Conservation (phyloP, 2,888 invertebrate genomes). For the Drosophila robusta region DNA sequence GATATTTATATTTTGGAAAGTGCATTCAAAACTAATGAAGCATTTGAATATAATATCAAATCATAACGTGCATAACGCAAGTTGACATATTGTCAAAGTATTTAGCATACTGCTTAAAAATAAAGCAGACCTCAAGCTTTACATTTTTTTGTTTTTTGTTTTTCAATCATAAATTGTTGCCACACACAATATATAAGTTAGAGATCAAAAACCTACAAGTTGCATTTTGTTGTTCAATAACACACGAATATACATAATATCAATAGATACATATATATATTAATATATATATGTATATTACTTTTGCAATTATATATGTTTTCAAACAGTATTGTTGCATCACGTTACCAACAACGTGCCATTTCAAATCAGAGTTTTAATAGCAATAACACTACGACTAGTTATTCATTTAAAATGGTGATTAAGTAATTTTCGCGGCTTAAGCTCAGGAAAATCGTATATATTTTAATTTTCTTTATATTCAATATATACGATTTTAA, state of each 20-base stretch:
- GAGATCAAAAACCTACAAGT: constrained; percentile 5
- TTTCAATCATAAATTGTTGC: constrained; percentile 5
- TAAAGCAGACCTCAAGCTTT: not conserved
- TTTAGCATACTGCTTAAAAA: too few species aligned
- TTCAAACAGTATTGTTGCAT: not conserved
- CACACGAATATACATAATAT: not conserved
- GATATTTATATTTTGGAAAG: constrained; percentile 2
- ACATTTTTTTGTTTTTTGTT: not conserved
- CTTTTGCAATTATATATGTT: not conserved
- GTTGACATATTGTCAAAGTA: too few species aligned
- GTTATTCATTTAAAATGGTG: constrained; percentile 18
- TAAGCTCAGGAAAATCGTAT: constrained; percentile 38
- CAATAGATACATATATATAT: not conserved
- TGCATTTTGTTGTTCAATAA: constrained; percentile 25
- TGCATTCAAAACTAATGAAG: not conserved
- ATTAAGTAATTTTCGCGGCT: constrained; percentile 60
- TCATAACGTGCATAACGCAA: not conserved
- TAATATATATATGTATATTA: not conserved
- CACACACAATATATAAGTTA: constrained; percentile 16
- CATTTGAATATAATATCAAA: not conserved
- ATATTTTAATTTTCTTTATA: constrained; percentile 23
- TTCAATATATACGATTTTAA: constrained; percentile 42
- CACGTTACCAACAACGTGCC: constrained; percentile 34
- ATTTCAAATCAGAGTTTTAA: constrained; percentile 57
- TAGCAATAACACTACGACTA: not conserved